A percentile compares a stretch with the other conserved stretches of the same genome.
Evolutionary conservation across 2,113 vertebrate species (phyloP).

Genomic region (Dipodomys stephensi): DNA sequence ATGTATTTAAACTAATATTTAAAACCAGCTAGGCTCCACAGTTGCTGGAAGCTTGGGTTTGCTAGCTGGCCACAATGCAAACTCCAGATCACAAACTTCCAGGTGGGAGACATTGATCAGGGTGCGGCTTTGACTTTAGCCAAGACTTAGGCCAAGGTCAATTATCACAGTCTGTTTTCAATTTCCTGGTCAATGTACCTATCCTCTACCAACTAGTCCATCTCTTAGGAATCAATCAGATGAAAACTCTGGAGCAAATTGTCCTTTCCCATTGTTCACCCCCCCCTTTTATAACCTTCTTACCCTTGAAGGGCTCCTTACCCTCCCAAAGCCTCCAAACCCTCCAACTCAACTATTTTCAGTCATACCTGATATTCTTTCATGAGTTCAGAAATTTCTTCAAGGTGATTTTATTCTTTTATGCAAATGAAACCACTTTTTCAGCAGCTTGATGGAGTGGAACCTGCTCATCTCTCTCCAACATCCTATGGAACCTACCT

Average conservation of each 20-base stretch:
- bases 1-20: slow-evolving; percentile 69
- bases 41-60: background rate
- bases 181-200: background rate
- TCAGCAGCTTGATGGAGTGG: background rate
- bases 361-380: background rate
- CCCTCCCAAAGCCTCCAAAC: background rate
- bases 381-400: background rate
- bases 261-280: background rate
- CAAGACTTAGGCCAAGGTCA: background rate
- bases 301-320: background rate
- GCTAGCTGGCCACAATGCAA: background rate
- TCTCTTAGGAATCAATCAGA: background rate
- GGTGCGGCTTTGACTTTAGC: too few species aligned
- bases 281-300: background rate
- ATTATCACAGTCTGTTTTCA: fast-evolving
- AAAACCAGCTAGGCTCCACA: slow-evolving; percentile 37
- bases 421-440: background rate
- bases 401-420: background rate
- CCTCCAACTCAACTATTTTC: background rate
- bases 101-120: background rate
- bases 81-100: background rate
- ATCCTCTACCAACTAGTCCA: background rate
- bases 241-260: background rate
- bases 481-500: background rate
- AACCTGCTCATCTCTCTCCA: background rate